These are phyloP conservation scores for Pediacus dermestoides DNA, from an alignment of 2,888 invertebrate species.

Conservation along the genomic window DNA sequence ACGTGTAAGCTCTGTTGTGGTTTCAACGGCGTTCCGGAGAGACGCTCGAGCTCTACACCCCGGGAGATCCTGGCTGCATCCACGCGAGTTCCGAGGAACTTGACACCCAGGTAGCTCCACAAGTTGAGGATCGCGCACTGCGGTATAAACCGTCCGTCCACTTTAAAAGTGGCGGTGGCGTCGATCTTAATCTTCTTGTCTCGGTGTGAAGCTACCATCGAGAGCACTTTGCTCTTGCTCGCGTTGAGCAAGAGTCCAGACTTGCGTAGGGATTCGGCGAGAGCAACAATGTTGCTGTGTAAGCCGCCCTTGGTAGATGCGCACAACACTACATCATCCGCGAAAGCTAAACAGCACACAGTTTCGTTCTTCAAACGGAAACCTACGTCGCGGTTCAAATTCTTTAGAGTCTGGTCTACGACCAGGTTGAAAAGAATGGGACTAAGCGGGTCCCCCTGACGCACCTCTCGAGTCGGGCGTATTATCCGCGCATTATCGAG, in stretches of 20 bases:
- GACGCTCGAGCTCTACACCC: constrained; percentile 1
- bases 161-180: too few species aligned
- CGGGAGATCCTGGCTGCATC: not conserved
- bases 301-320: constrained; percentile 3
- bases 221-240: too few species aligned
- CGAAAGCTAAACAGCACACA: too few species aligned
- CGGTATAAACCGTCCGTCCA: too few species aligned
- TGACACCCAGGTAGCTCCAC: constrained; percentile 6
- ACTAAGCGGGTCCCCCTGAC: too few species aligned
- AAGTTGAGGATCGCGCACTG: too few species aligned
- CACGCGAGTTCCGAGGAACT: constrained; percentile 3
- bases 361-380: too few species aligned
- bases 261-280: not conserved
- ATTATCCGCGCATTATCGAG: too few species aligned
- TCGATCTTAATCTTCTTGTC: not conserved
- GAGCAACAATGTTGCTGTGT: not conserved
- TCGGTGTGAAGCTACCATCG: constrained; percentile 2
- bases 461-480: too few species aligned
- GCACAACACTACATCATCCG: constrained; percentile 3
- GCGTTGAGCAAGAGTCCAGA: constrained; percentile 5
- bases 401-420: too few species aligned
- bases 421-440: too few species aligned
- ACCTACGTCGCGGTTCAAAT: too few species aligned
- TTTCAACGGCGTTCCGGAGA: constrained; percentile 7
- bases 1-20: constrained; percentile 11